These are phyloP conservation scores for Dasyurus viverrinus DNA, from an alignment of 2,113 vertebrate genomes.

Conservation along the genomic window DNA sequence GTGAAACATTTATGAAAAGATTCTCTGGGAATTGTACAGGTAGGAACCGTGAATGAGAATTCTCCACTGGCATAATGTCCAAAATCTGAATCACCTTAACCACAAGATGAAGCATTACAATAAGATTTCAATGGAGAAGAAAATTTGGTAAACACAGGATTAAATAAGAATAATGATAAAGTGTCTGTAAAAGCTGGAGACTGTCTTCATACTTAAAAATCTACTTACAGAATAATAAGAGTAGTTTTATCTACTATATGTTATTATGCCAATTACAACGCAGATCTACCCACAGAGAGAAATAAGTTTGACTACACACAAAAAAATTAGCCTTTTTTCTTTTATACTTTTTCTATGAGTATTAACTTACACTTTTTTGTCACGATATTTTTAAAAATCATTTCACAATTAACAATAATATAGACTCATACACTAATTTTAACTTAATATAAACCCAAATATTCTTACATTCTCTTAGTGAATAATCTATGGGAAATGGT, in stretches of 20 bases:
- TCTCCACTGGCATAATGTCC: background rate
- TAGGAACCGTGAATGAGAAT: background rate
- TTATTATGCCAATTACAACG: background rate
- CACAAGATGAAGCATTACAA: background rate
- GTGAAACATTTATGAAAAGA: background rate
- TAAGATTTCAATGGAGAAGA: background rate
- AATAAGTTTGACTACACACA: background rate
- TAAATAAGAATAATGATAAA: background rate
- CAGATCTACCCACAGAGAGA: background rate
- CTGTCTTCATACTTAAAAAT: background rate
- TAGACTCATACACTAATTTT: background rate
- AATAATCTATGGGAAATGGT: background rate
- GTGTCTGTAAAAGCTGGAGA: background rate
- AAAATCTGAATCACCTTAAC: background rate
- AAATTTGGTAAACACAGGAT: background rate
- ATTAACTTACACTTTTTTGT: background rate
- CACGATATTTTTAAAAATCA: background rate
- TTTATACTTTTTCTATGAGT: background rate
- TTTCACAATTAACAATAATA: background rate
- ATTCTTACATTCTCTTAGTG: background rate
- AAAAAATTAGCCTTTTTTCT: background rate
- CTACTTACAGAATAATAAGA: background rate
- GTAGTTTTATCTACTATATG: no score
- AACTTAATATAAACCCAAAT: background rate
- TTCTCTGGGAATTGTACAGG: background rate